These are phyloP conservation scores for Pegoplata infirma DNA, from an alignment of 2,888 invertebrate species.

Conservation along the genomic window DNA sequence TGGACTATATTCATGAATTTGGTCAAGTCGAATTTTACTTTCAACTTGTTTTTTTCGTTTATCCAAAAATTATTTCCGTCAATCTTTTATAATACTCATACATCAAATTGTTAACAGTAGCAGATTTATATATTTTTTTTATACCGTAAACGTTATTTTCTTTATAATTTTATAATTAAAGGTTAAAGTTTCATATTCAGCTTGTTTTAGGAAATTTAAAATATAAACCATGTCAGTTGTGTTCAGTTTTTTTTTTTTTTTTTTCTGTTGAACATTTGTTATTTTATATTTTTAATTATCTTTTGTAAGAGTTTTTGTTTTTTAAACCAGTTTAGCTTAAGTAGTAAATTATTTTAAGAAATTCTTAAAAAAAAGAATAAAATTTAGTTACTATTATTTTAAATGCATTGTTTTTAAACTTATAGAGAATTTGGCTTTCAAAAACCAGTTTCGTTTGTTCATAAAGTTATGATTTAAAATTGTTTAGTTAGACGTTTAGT, in stretches of 20 bases:
- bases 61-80: too few species aligned
- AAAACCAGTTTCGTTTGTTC: background rate
- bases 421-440: too few species aligned
- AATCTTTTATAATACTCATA: too few species aligned
- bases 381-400: background rate
- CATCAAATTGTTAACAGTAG: too few species aligned
- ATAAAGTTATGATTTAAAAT: background rate
- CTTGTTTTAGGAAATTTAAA: background rate
- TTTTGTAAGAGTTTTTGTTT: background rate
- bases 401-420: background rate
- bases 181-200: slow-evolving; percentile 1
- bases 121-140: too few species aligned
- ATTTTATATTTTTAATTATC: slow-evolving; percentile 11
- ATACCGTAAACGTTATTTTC: background rate
- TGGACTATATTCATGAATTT: too few species aligned
- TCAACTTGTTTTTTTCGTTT: too few species aligned
- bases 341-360: background rate
- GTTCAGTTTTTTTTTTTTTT: too few species aligned
- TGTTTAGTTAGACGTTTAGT: background rate
- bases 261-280: background rate
- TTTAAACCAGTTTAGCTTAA: slow-evolving; percentile 3
- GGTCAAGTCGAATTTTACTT: too few species aligned
- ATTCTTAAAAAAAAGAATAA: background rate
- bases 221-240: slow-evolving; percentile 11
- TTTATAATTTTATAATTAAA: background rate